Evolutionary conservation across 2,888 invertebrate species (phyloP).

Genomic region (Caenorhabditis angaria): DNA sequence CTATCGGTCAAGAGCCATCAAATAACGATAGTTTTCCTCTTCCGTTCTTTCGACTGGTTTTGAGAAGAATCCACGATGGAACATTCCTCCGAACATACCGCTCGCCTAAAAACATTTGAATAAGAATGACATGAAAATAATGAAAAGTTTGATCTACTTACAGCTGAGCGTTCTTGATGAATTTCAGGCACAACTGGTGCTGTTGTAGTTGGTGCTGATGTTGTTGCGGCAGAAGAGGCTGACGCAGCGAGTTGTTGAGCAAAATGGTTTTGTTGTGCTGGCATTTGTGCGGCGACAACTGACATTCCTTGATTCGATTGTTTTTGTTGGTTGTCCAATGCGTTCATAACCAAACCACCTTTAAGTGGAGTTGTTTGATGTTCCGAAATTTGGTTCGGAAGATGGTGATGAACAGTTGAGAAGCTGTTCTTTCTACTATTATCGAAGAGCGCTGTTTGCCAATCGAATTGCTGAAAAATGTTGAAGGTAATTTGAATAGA

Average conservation of each 20-base stretch:
- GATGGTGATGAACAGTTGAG: constrained; percentile 32
- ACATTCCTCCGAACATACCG: constrained; percentile 58
- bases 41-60: constrained; percentile 64
- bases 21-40: constrained; percentile 68
- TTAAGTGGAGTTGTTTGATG: constrained; percentile 15
- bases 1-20: constrained; percentile 68
- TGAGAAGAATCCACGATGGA: constrained; percentile 66
- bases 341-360: constrained; percentile 58
- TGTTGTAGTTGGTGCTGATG: constrained; percentile 27
- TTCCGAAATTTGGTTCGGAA: constrained; percentile 13
- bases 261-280: constrained; percentile 44
- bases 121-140: neutral
- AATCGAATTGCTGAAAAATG: constrained; percentile 45
- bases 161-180: constrained; percentile 16
- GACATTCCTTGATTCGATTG: constrained; percentile 38
- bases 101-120: constrained; percentile 34
- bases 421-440: constrained; percentile 37
- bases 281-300: constrained; percentile 33
- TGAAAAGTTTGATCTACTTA: constrained; percentile 13
- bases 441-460: constrained; percentile 35
- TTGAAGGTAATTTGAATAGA: too few species aligned
- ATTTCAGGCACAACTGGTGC: constrained; percentile 25
- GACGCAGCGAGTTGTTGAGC: constrained; percentile 41
- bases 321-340: constrained; percentile 41
- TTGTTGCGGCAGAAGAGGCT: constrained; percentile 32